Conservation (phyloP, 2,797 vertebrate species). For the Bradypodion pumilum region DNA sequence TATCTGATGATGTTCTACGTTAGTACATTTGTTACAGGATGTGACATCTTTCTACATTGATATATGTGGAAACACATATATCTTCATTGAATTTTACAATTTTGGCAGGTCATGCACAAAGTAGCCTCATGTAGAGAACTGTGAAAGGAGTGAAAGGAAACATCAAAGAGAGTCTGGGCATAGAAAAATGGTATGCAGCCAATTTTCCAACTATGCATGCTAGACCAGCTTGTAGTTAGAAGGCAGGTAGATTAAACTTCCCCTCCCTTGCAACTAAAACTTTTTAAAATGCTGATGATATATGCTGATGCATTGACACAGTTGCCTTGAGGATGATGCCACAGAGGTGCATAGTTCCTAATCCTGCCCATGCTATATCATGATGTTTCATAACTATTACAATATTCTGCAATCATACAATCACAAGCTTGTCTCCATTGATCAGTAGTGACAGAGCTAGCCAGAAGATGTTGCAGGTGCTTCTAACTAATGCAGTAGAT, state of each 20-base stretch:
- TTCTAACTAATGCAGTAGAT: not conserved
- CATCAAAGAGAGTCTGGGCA: not conserved
- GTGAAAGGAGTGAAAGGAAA: not conserved
- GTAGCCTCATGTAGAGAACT: too few species aligned
- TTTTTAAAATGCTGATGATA: not conserved
- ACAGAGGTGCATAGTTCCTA: not conserved
- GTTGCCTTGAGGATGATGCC: not conserved
- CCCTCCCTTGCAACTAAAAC: not conserved
- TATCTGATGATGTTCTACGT: not conserved
- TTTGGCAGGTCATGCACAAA: not conserved
- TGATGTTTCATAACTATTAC: not conserved
- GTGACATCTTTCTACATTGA: not conserved
- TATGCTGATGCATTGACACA: not conserved
- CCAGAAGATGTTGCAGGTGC: not conserved
- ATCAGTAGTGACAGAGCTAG: not conserved
- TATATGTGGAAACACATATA: not conserved
- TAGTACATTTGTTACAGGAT: not conserved
- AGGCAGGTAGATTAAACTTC: not conserved
- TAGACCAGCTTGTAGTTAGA: not conserved
- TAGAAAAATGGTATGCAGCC: not conserved
- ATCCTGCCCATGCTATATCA: not conserved
- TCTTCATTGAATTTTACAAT: not conserved
- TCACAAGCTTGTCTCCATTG: not conserved
- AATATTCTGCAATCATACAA: not conserved
- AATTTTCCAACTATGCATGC: not conserved